phyloP scores from a whole-genome alignment of 2,113 vertebrate species.

The Erythrolamprus reginae region DNA sequence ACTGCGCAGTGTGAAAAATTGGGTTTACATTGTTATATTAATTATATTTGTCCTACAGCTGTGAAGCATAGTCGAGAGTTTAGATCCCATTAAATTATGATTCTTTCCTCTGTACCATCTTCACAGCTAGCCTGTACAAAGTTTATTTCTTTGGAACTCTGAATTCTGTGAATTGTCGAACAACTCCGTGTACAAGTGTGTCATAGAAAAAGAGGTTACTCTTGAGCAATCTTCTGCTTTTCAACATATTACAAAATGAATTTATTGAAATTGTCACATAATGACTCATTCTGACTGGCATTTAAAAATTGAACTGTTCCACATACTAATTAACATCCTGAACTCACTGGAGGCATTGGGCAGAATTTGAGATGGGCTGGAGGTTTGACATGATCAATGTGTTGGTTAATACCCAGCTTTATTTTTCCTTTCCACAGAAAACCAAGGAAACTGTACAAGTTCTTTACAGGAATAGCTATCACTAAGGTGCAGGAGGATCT shows the following conservation, averaged over 20 bases:
- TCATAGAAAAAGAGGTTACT: not conserved
- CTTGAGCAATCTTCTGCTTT: not conserved
- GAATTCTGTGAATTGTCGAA: not conserved
- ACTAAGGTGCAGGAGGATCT: not conserved
- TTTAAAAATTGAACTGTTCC: not conserved
- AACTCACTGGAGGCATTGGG: not conserved
- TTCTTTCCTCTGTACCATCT: conserved; percentile 1
- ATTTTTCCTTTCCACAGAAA: not conserved
- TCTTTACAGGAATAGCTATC: not conserved
- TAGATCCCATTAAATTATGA: conserved; percentile 4
- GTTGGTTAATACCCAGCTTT: not conserved
- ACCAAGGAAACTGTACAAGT: not conserved
- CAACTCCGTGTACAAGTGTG: accelerated
- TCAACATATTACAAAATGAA: not conserved
- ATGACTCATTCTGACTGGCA: not conserved
- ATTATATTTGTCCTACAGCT: conserved; percentile 29
- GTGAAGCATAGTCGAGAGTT: conserved; percentile 17
- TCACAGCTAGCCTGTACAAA: not conserved
- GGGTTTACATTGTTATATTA: conserved; percentile 30
- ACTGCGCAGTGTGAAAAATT: conserved; percentile 29
- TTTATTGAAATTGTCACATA: not conserved
- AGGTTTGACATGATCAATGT: not conserved
- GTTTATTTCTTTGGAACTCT: conserved; percentile 5
- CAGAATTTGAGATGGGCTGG: not conserved
- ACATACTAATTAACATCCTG: not conserved